Evolutionary conservation across 2,888 invertebrate species (phyloP).

Genomic region (Epinotia ramella): DNA sequence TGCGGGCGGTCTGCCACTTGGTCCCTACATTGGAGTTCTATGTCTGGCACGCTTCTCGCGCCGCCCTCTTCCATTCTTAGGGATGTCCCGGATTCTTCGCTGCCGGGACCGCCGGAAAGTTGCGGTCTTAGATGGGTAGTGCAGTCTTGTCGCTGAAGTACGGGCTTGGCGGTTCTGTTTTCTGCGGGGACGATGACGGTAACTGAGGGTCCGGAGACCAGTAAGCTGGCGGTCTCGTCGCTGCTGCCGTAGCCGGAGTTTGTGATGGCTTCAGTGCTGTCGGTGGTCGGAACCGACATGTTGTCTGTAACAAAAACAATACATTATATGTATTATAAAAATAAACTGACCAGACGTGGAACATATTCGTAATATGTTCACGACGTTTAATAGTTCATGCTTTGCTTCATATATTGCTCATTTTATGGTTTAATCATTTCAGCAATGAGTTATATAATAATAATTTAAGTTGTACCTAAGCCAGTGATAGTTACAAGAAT

Average conservation of each 20-base stretch:
- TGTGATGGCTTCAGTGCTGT: slow-evolving; percentile 83
- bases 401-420: neutral
- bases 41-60: slow-evolving; percentile 92
- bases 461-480: neutral
- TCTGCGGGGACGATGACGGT: slow-evolving; percentile 80
- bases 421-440: neutral
- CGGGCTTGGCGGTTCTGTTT: slow-evolving; percentile 88
- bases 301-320: slow-evolving; percentile 71
- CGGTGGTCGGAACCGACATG: slow-evolving; percentile 82
- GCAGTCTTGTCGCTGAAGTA: slow-evolving; percentile 94
- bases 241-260: slow-evolving; percentile 90
- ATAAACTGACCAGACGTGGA: slow-evolving; percentile 2
- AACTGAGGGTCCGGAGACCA: slow-evolving; percentile 87
- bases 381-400: too few relatives aligned
- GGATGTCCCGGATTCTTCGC: slow-evolving; percentile 89
- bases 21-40: slow-evolving; percentile 91
- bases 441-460: too few relatives aligned
- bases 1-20: slow-evolving; percentile 82
- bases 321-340: too few relatives aligned
- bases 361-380: neutral
- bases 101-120: slow-evolving; percentile 90
- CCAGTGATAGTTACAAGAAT: neutral
- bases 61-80: slow-evolving; percentile 88
- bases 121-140: slow-evolving; percentile 91
- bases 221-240: slow-evolving; percentile 93